Percentiles rank a stretch among this genome's conserved stretches.
phyloP scores from a whole-genome alignment of 2,888 invertebrate species.

The Leptopilina drosophilae region DNA sequence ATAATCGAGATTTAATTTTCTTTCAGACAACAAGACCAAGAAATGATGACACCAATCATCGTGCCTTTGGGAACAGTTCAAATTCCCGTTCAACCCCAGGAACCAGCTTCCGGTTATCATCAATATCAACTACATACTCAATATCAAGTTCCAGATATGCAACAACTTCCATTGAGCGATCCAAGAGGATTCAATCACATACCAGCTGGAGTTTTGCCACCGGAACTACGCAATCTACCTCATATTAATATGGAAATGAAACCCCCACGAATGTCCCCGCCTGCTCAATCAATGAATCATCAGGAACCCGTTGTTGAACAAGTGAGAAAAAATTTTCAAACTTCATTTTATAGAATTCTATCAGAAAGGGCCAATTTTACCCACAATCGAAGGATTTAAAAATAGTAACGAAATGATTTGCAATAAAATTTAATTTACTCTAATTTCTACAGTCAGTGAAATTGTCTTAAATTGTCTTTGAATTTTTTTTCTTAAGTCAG shows the following conservation, averaged over 20 bases:
- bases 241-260: constrained; percentile 71
- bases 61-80: constrained; percentile 72
- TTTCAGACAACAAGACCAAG: constrained; percentile 70
- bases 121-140: constrained; percentile 71
- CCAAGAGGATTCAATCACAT: constrained; percentile 70
- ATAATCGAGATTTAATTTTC: not conserved
- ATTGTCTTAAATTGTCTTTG: too few relatives aligned
- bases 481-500: too few relatives aligned
- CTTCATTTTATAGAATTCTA: too few relatives aligned
- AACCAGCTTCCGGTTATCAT: constrained; percentile 65
- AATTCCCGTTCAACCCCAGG: constrained; percentile 70
- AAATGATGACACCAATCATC: constrained; percentile 72
- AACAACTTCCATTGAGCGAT: constrained; percentile 69
- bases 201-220: constrained; percentile 64
- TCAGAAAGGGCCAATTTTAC: too few relatives aligned
- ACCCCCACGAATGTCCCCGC: constrained; percentile 64
- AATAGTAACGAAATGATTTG: too few relatives aligned
- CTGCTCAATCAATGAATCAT: constrained; percentile 53
- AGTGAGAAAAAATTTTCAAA: constrained; percentile 46
- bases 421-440: too few relatives aligned
- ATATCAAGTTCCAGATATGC: constrained; percentile 71
- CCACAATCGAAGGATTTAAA: too few relatives aligned
- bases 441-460: too few relatives aligned
- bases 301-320: constrained; percentile 60
- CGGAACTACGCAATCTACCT: constrained; percentile 67